A percentile compares a stretch with the other conserved stretches of the same genome.
phyloP scores from a whole-genome alignment of 2,888 invertebrate genomes.

The Rutpela maculata region DNA sequence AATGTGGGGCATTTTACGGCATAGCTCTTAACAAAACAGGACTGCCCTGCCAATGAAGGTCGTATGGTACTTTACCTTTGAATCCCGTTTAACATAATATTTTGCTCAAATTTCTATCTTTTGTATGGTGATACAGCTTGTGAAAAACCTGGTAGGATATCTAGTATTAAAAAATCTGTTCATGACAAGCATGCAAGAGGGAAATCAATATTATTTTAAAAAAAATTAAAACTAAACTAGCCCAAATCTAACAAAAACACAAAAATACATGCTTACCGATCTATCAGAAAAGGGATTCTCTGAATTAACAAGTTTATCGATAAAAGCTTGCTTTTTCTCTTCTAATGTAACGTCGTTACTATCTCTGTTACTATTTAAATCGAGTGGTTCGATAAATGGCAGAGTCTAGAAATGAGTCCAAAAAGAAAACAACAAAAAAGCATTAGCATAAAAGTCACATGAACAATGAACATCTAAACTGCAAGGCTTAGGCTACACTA shows the following conservation, averaged over 20 bases:
- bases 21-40: too few species aligned
- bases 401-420: slow-evolving; percentile 65
- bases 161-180: background rate
- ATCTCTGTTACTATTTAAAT: slow-evolving; percentile 67
- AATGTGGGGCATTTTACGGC: too few species aligned
- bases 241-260: slow-evolving; percentile 35
- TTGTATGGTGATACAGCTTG: too few species aligned
- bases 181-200: background rate
- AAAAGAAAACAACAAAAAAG: slow-evolving; percentile 51
- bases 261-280: slow-evolving; percentile 70
- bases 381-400: slow-evolving; percentile 68
- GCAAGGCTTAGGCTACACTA: slow-evolving; percentile 26
- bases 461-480: slow-evolving; percentile 37
- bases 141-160: too few species aligned
- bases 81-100: too few species aligned
- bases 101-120: too few species aligned
- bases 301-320: slow-evolving; percentile 66
- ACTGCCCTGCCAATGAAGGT: too few species aligned
- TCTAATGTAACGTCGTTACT: slow-evolving; percentile 61
- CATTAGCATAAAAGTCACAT: slow-evolving; percentile 42
- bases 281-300: slow-evolving; percentile 68
- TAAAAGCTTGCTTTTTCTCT: slow-evolving; percentile 67
- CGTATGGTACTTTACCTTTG: too few species aligned
- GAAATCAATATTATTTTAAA: background rate
- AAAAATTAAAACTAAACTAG: slow-evolving; percentile 13